Conservation (phyloP, 1,140 invertebrate species). For the Trichogramma pretiosum region DNA sequence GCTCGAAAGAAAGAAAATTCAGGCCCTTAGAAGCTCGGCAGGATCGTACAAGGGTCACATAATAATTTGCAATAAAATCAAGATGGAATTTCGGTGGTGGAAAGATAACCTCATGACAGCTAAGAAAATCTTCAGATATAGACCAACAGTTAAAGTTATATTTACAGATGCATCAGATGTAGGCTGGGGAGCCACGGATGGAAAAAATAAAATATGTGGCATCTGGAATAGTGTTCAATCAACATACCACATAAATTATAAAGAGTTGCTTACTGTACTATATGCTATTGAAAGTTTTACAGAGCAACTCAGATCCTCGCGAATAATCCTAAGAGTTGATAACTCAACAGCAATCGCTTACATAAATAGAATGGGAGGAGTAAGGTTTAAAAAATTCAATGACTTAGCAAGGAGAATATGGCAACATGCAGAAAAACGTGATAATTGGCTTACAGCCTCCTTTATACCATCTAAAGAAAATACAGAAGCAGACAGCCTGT, state of each 20-base stretch:
- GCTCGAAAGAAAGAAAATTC: not conserved
- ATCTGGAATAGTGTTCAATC: not conserved
- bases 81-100: constrained; percentile 3
- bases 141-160: not conserved
- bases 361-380: constrained; percentile 8
- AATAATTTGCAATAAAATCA: not conserved
- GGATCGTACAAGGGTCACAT: not conserved
- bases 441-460: constrained; percentile 28
- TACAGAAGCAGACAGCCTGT: constrained; percentile 18
- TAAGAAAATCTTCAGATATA: not conserved
- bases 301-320: not conserved
- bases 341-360: constrained; percentile 10
- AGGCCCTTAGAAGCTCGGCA: not conserved
- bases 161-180: constrained; percentile 6
- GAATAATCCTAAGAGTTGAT: constrained; percentile 8
- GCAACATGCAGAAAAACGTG: constrained; percentile 11
- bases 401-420: not conserved
- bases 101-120: not conserved
- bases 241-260: constrained; percentile 11
- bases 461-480: constrained; percentile 32
- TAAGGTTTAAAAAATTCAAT: not conserved
- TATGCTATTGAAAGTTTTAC: not conserved
- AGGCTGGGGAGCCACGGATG: constrained; percentile 8
- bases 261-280: constrained; percentile 18
- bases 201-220: not conserved